phyloP scores from a whole-genome alignment of 1,140 invertebrate species.

The Drosophila subobscura region DNA sequence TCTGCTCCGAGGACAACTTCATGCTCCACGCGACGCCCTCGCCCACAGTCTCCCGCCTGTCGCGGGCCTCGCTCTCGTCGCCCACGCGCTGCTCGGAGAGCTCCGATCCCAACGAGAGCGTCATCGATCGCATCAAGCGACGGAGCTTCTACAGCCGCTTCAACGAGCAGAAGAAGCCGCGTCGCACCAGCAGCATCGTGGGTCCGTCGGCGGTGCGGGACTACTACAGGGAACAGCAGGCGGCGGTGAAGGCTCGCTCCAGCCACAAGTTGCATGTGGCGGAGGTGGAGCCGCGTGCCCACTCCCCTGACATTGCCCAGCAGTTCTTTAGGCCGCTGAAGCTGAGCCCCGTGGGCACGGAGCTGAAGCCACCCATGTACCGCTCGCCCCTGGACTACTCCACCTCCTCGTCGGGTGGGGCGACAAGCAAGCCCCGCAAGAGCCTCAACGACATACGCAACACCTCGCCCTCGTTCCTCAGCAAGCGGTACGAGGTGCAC shows the following conservation, averaged over 20 bases:
- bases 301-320: slow-evolving; percentile 75
- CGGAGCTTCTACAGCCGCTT: slow-evolving; percentile 95
- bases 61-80: slow-evolving; percentile 81
- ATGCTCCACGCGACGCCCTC: slow-evolving; percentile 76
- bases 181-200: slow-evolving; percentile 86
- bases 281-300: slow-evolving; percentile 49
- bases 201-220: slow-evolving; percentile 84
- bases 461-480: slow-evolving; percentile 74
- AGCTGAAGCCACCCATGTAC: slow-evolving; percentile 78
- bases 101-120: slow-evolving; percentile 87
- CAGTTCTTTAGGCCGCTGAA: slow-evolving; percentile 79
- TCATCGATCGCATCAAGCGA: slow-evolving; percentile 92
- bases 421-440: slow-evolving; percentile 71
- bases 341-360: slow-evolving; percentile 75
- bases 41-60: slow-evolving; percentile 84
- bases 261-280: slow-evolving; percentile 58
- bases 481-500: slow-evolving; percentile 64
- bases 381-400: slow-evolving; percentile 70
- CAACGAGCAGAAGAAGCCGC: slow-evolving; percentile 90
- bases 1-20: slow-evolving; percentile 86
- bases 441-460: slow-evolving; percentile 80
- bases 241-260: slow-evolving; percentile 70
- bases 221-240: slow-evolving; percentile 79
- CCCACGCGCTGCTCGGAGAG: slow-evolving; percentile 76
- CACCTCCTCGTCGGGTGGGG: slow-evolving; percentile 24